Base-by-base conservation (phyloP, 2,888 invertebrate genomes). In the Rotaria magnacalcarata region DNA sequence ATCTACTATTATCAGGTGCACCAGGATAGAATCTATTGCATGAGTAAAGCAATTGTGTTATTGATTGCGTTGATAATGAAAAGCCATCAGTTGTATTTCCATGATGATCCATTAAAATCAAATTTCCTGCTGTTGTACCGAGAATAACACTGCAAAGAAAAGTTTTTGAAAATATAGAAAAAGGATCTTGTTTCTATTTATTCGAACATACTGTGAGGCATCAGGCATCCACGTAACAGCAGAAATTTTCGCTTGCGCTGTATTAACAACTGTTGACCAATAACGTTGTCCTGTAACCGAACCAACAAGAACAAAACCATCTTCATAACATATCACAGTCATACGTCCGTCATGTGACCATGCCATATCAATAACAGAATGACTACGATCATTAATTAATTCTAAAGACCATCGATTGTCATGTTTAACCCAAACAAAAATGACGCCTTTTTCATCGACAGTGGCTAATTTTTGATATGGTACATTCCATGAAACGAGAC, bases 361-460 rank as follows among this genome's bases (percentile, higher is more conserved):
- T 34, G 96, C 95, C 92, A 99, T 97, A 92, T 98, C 96, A 34
- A 96, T 97, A 87, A 97, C 97, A 90, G 91, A 88, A 0, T 96
- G 97, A 90, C 95, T 97, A 80, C 98, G 93, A 92, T 99, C 98
- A 92, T 99, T 99, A 91, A 99, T 98, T 88, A 99, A 93, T 92
- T 99, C 98, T 89, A 99, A 97, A 89, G 96, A 96, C 98, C 98
- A 99, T 84, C 97, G 93, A 6, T 75, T 96, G 91, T 99, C 98
- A 92, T 97, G 97, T 91, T 97, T 97, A 90, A 98, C 97, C 98
- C 98, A 99, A 50, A 99, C 97, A 92, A 98, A 98, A 90, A 98
- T 98, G 87, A 98, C 96, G 2, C 98, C 97, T 4, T 96, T 95
- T 89, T 95, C 95, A 93, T 98, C 98, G 92, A 97, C 98, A 10